Base-by-base conservation (phyloP, 1,140 invertebrate genomes). In the Sitodiplosis mosellana region DNA sequence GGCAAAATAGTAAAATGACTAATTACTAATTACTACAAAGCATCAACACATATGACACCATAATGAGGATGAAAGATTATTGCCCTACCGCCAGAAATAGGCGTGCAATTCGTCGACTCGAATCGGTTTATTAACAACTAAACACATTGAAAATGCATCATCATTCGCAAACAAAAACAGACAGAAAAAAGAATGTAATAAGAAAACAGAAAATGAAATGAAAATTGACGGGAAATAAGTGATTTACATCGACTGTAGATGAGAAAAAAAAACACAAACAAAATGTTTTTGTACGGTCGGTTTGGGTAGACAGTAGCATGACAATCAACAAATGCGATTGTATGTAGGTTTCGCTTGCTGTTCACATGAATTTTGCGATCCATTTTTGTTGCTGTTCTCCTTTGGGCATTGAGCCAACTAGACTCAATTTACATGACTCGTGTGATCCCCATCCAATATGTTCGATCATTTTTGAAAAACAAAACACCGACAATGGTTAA, bases 21-120 rank as follows among this genome's bases (percentile, higher is more conserved):
- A 41, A 49, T 18, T 56, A 51, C 47, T 41, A 55, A 55, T 61
- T 59, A 58, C 57, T 61, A 59, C 59, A 61, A 53, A 55, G 33
- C 40, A 38, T 48, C 46, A 43, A 27, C n/a, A 33, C 19, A 46
- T 46, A 46, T 40, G 21, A 21, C 15, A 41, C 2, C 6, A 12
- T 42, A 54, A 51, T 54, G 37, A 48, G 12, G 43, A 33, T 37
- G 43, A 27, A 10, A 27, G 27, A 27, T 27, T 27, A 27, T 27
- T 27, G 27, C 27, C 27, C 27, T n/a, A n/a, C 27, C 27, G 10
- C 3, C 27, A 27, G 10, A 27, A 27, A 27, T 27, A 27, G 27
- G 27, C 10, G 10, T 27, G 27, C 27, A 27, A 10, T 27, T 27
- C 27, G 27, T 27, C n/a, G n/a, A n/a, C n/a, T n/a, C n/a, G n/a